A percentile compares a stretch with the other conserved stretches of the same genome.
Conservation (phyloP, 2,797 vertebrate species). For the Nannoperca australis region DNA sequence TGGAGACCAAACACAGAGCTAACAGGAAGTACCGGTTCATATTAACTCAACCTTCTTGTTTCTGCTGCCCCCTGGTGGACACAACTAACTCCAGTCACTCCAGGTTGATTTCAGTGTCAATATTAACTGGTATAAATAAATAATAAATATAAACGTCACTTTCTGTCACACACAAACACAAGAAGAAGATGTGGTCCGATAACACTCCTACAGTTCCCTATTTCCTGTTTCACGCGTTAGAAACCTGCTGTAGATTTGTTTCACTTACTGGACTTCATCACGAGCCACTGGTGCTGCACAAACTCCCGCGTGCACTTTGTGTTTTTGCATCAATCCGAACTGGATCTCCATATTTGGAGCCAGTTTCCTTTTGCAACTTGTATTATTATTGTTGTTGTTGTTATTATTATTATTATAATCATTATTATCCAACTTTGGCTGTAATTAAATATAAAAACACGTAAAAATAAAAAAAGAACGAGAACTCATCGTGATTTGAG, state of each 20-base stretch:
- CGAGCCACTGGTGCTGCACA: background rate
- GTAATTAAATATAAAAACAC: background rate
- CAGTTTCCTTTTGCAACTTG: background rate
- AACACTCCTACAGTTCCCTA: background rate
- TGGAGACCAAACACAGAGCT: slow-evolving; percentile 21
- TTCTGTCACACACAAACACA: background rate
- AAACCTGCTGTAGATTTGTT: background rate
- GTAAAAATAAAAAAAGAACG: too few relatives aligned
- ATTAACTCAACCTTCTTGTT: background rate
- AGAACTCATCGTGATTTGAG: background rate
- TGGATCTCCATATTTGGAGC: background rate
- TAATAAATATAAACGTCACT: background rate
- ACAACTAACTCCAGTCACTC: too few relatives aligned
- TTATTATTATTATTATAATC: too few relatives aligned
- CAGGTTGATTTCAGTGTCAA: too few relatives aligned
- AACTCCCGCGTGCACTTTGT: background rate
- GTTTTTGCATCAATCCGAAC: background rate
- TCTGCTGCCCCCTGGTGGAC: background rate
- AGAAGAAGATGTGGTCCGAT: background rate
- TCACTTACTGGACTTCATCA: background rate
- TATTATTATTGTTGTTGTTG: too few relatives aligned
- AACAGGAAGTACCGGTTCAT: background rate
- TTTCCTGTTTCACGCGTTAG: background rate
- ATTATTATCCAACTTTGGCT: background rate
- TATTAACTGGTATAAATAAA: too few relatives aligned